Evolutionary conservation across 1,140 invertebrate genomes (phyloP).

Genomic region (Lordiphosa collinella): DNA sequence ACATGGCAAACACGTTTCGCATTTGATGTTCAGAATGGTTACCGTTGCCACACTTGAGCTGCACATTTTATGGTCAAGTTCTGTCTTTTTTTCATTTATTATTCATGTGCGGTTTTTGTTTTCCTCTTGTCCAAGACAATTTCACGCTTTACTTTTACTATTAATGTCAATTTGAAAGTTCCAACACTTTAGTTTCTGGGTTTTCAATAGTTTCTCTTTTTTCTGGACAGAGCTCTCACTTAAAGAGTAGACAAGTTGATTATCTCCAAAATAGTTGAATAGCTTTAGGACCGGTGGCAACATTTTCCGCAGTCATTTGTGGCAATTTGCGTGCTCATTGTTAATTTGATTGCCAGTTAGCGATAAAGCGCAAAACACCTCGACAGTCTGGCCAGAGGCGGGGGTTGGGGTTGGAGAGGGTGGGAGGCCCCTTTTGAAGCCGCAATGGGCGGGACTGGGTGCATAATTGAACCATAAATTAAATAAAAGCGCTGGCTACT

Average conservation of each 20-base stretch:
- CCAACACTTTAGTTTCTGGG: conserved; percentile 22
- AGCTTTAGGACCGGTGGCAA: conserved; percentile 4
- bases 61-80: conserved; percentile 60
- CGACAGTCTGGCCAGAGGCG: neutral
- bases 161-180: conserved; percentile 59
- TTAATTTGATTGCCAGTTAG: conserved; percentile 62
- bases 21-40: conserved; percentile 41
- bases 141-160: conserved; percentile 38
- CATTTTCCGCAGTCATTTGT: conserved; percentile 48
- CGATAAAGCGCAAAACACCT: conserved; percentile 58
- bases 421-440: conserved; percentile 6
- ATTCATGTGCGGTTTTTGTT: conserved; percentile 42
- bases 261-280: conserved; percentile 36
- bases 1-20: conserved; percentile 59
- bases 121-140: conserved; percentile 21
- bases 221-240: conserved; percentile 18
- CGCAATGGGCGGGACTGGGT: conserved; percentile 25
- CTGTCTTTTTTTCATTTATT: conserved; percentile 49
- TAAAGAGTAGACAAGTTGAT: conserved; percentile 25
- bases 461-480: conserved; percentile 74
- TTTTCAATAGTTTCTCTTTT: conserved; percentile 1
- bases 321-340: conserved; percentile 69
- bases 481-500: conserved; percentile 33
- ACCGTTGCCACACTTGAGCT: conserved; percentile 18
- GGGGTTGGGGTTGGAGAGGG: neutral